Base-by-base conservation (phyloP, 2,113 vertebrate genomes). In the Proteles cristata region DNA sequence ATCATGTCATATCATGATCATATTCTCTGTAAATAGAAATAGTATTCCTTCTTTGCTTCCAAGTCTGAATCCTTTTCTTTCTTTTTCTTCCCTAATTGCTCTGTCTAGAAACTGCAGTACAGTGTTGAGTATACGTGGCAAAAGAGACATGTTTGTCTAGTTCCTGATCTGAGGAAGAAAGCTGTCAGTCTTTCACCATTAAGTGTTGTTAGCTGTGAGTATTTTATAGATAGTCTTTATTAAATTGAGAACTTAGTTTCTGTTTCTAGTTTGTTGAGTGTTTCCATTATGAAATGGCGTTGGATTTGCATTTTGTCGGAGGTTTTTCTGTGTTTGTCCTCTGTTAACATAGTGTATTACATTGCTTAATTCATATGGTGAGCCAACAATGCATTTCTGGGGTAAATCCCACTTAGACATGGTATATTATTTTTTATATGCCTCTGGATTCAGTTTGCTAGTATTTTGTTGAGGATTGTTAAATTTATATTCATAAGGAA, bases 401-500 rank as follows among this genome's bases (percentile, higher is more conserved):
- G 65, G 58, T 76, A 63, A 95, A 79, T 55, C 11, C n/a, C 45
- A 71, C 19, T 84, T 93, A n/a, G 11, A 55, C 25, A 25, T 63
- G 33, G 31, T 71, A 3, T 82, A 14, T 93, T 4, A 65, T 43
- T 65, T 48, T 95, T 88, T 39, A 26, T 74, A 35, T 92, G 45
- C 43, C 80, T 17, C 35, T 91, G n/a, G 35, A 76, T 93, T 94
- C 28, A 10, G 11, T 69, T 69, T 69, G 26, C 17, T 93, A 26
- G n/a, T 73, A 19, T 96, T 95, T 69, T 68, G 19, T 80, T 93
- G n/a, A 80, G 8, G 26, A 45, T 95, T 53, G 43, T 91, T 85
- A 9, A 5, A 85, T 68, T 45, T 90, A 0, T 97, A 65, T 84
- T 88, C 76, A 53, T 96, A 85, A 65, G n/a, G 17, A 69, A 77